Conservation (phyloP, 2,797 vertebrate species). For the Aldrovandia affinis region DNA sequence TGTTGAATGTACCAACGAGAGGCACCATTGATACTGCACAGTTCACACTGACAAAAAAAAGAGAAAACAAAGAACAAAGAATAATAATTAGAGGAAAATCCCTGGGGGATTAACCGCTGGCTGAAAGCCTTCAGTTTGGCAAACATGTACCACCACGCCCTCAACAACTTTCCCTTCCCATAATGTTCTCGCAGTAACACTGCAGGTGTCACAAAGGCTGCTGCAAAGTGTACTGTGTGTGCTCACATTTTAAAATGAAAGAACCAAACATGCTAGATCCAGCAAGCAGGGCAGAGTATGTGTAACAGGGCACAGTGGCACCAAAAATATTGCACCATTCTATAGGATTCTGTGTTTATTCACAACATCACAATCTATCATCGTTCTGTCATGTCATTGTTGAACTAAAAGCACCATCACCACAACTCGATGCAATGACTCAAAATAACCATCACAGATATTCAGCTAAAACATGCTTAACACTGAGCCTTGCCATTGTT, state of each 20-base stretch:
- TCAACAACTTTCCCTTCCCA: neutral
- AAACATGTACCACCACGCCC: neutral
- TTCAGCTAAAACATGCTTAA: too few relatives aligned
- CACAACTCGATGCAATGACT: too few relatives aligned
- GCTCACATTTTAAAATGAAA: neutral
- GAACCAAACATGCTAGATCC: too few relatives aligned
- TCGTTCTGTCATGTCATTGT: too few relatives aligned
- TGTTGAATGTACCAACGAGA: slow-evolving; percentile 35
- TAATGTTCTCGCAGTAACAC: neutral
- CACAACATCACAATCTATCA: too few relatives aligned
- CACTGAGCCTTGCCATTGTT: too few relatives aligned
- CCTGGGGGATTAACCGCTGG: neutral
- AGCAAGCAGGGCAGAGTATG: too few relatives aligned
- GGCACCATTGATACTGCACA: neutral
- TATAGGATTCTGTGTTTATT: too few relatives aligned
- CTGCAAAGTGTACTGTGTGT: neutral
- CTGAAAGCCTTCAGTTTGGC: slow-evolving; percentile 7
- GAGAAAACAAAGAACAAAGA: slow-evolving; percentile 21
- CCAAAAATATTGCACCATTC: too few relatives aligned
- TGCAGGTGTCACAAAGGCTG: neutral
- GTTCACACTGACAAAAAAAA: slow-evolving; percentile 30
- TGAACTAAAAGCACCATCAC: too few relatives aligned
- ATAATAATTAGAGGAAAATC: slow-evolving; percentile 29
- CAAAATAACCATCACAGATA: too few relatives aligned
- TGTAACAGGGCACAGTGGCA: too few relatives aligned